These are phyloP conservation scores for Distichodus sexfasciatus DNA, from an alignment of 2,797 vertebrate species.

Conservation along the genomic window DNA sequence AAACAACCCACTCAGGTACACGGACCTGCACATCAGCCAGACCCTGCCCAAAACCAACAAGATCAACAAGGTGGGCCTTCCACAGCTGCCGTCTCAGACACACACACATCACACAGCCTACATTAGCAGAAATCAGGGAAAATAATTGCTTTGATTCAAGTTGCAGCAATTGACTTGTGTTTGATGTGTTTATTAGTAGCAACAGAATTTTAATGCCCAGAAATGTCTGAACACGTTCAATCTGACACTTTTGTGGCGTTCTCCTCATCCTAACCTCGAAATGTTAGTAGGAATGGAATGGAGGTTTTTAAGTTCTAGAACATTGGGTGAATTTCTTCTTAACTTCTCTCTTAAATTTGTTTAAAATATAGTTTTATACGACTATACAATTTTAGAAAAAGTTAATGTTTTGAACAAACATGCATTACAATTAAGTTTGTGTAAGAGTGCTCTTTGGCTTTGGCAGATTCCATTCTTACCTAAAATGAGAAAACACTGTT, in stretches of 20 bases:
- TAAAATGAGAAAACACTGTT: too few relatives aligned
- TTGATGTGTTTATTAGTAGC: conserved; percentile 8
- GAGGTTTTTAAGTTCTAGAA: background rate
- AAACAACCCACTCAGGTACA: conserved; percentile 96
- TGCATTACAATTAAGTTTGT: too few relatives aligned
- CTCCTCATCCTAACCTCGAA: too few relatives aligned
- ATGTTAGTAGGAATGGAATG: too few relatives aligned
- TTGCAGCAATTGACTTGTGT: background rate
- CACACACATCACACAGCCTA: background rate
- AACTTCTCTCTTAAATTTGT: too few relatives aligned
- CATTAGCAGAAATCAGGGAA: background rate
- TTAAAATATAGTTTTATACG: too few relatives aligned
- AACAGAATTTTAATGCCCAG: background rate
- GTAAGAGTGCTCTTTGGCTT: too few relatives aligned
- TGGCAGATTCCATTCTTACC: too few relatives aligned
- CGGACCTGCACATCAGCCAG: conserved; percentile 97
- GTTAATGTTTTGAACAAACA: too few relatives aligned
- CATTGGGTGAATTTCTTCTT: too few relatives aligned
- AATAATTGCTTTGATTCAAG: background rate
- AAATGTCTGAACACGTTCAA: background rate
- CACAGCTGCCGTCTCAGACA: background rate
- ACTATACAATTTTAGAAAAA: too few relatives aligned
- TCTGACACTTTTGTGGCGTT: too few relatives aligned
- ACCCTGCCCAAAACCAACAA: conserved; percentile 99
- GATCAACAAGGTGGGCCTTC: conserved; percentile 91